Evolutionary conservation across 1,140 invertebrate genomes (phyloP), one percentile per base, ranked within the genome.

Genomic region (Brachionus koreanus): DNA sequence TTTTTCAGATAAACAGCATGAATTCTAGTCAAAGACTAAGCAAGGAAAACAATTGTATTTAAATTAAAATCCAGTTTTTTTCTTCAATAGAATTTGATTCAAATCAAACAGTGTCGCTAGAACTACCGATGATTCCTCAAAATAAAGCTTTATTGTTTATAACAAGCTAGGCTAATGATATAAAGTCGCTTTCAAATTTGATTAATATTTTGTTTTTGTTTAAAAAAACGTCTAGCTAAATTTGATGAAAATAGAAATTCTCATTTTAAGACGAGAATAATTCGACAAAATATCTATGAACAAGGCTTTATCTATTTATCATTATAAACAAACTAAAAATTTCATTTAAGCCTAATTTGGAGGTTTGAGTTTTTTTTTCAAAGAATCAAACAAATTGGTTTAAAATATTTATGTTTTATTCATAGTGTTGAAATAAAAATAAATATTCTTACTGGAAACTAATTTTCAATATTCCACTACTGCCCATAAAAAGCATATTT

Each of bases 161-260:
- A 65, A 35, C 33, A 65, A 65, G 25, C 12, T 5, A 25, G 63
- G 33, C 25, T 29, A 37, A 65, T 12, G 63, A 37, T 33, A 37
- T n/a, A 65, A 65, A 65, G 63, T 65, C 63, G 13, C 63, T 65
- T 37, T 33, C 25, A 33, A 65, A 65, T 65, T 65, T 65, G 63
- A 65, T 65, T 65, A 65, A 65, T 65, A 35, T n/a, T 65, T 65
- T 65, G 63, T n/a, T 29, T 33, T 65, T 65, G 25, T 65, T 65
- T 65, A 37, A 65, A 65, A 57, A 65, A 65, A 65, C 63, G 63
- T 65, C 63, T 65, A 65, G 63, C 49, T 57, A 57, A 65, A 65
- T 65, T 65, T 33, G 29, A 65, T 65, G 63, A 65, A 33, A 57
- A 57, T 19, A 65, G 25, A 65, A 65, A 65, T 57, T 57, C 49